Percentiles rank a stretch among this genome's conserved stretches.
These are phyloP conservation scores for Ochropleura leucogaster DNA, from an alignment of 2,888 invertebrate species.

Conservation along the genomic window DNA sequence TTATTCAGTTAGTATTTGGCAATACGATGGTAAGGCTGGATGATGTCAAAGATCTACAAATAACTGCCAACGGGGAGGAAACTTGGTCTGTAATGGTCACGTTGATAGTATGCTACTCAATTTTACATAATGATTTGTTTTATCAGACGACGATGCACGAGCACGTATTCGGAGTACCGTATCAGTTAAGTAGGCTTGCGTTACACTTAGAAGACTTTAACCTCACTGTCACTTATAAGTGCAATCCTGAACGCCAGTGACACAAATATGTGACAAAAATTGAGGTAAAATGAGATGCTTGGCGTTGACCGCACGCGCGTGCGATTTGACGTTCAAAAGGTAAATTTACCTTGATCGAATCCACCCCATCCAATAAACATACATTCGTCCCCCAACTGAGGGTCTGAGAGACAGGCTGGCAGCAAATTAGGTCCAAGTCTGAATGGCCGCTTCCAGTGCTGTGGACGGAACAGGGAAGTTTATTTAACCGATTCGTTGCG, in stretches of 20 bases:
- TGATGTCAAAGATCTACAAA: neutral
- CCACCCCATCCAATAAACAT: conserved; percentile 86
- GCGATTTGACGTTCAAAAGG: too few species aligned
- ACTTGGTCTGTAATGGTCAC: neutral
- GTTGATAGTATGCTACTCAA: neutral
- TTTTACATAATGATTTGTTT: neutral
- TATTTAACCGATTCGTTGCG: too few species aligned
- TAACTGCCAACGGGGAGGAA: neutral
- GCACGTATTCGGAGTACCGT: neutral
- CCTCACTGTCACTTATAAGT: too few species aligned
- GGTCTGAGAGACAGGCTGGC: conserved; percentile 81
- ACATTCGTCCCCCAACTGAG: conserved; percentile 77
- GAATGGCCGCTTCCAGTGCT: conserved; percentile 84
- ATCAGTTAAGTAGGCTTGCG: neutral
- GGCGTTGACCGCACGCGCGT: too few species aligned
- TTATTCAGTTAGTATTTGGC: neutral
- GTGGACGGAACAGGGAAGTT: conserved; percentile 11
- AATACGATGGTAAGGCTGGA: neutral
- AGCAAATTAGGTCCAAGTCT: conserved; percentile 75
- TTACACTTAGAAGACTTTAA: neutral
- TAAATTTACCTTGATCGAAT: conserved; percentile 80
- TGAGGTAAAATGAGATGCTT: too few species aligned
- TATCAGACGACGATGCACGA: neutral
- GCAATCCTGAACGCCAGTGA: too few species aligned
- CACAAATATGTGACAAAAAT: too few species aligned